Conservation (phyloP, 2,797 vertebrate genomes). For the Sciurus vulgaris region DNA sequence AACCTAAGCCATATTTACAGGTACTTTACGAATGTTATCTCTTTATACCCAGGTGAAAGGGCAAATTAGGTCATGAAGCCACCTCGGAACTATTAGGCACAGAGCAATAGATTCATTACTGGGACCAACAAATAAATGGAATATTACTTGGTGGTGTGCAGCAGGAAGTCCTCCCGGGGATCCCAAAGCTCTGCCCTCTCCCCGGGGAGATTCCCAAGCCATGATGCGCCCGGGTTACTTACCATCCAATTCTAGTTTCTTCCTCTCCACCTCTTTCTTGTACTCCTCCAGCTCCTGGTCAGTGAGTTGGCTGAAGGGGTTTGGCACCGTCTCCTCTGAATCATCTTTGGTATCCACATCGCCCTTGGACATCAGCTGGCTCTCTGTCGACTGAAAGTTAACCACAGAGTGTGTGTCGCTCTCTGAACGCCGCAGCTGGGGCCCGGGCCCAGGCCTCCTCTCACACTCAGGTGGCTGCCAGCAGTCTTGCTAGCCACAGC, state of each 20-base stretch:
- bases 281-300: slow-evolving; percentile 98
- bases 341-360: slow-evolving; percentile 83
- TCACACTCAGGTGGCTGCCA: slow-evolving; percentile 70
- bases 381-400: slow-evolving; percentile 92
- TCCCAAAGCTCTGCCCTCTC: background rate
- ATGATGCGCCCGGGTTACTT: background rate
- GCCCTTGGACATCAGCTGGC: slow-evolving; percentile 85
- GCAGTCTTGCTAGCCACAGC: slow-evolving; percentile 63
- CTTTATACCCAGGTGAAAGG: background rate
- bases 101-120: background rate
- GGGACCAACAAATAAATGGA: background rate
- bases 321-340: slow-evolving; percentile 86
- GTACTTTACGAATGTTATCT: background rate
- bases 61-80: background rate
- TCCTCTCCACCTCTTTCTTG: slow-evolving; percentile 96
- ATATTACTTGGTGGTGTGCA: background rate
- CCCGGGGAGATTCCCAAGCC: background rate
- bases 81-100: fast-evolving
- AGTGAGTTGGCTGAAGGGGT: slow-evolving; percentile 97
- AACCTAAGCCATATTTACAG: background rate
- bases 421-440: slow-evolving; percentile 14
- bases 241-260: slow-evolving; percentile 93
- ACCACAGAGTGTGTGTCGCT: slow-evolving; percentile 68
- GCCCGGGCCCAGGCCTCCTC: slow-evolving; percentile 53
- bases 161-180: background rate